phyloP scores from a whole-genome alignment of 2,113 vertebrate genomes.

The Rutilus rutilus region DNA sequence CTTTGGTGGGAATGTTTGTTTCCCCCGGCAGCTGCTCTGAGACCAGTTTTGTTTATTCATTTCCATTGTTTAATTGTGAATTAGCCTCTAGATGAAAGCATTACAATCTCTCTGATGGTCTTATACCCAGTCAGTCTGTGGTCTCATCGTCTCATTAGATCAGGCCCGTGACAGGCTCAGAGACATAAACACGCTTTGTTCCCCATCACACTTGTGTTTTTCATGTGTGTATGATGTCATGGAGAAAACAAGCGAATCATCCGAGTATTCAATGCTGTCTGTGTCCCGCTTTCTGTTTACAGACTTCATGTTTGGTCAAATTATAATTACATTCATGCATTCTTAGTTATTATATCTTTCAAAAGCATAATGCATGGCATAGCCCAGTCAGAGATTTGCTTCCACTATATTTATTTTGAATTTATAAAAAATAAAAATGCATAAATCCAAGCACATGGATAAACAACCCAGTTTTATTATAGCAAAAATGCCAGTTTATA shows the following conservation, averaged over 20 bases:
- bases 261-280: slow-evolving; percentile 2
- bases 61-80: slow-evolving; percentile 7
- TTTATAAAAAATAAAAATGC: neutral
- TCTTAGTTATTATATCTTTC: neutral
- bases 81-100: neutral
- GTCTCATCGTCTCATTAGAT: neutral
- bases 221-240: slow-evolving; percentile 48
- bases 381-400: neutral
- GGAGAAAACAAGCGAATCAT: slow-evolving; percentile 33
- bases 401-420: neutral
- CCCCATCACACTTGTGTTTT: slow-evolving; percentile 18
- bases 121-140: neutral
- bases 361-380: neutral
- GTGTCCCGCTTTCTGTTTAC: neutral
- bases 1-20: neutral
- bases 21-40: neutral
- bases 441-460: neutral
- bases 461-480: slow-evolving; percentile 6
- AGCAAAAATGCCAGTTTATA: neutral
- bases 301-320: neutral
- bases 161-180: slow-evolving; percentile 26
- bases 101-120: neutral
- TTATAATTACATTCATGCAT: neutral
- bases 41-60: neutral
- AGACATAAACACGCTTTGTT: slow-evolving; percentile 43